A percentile compares a stretch with the other conserved stretches of the same genome.
Evolutionary conservation across 2,888 invertebrate species (phyloP).

Genomic region (Auanema freiburgensis): DNA sequence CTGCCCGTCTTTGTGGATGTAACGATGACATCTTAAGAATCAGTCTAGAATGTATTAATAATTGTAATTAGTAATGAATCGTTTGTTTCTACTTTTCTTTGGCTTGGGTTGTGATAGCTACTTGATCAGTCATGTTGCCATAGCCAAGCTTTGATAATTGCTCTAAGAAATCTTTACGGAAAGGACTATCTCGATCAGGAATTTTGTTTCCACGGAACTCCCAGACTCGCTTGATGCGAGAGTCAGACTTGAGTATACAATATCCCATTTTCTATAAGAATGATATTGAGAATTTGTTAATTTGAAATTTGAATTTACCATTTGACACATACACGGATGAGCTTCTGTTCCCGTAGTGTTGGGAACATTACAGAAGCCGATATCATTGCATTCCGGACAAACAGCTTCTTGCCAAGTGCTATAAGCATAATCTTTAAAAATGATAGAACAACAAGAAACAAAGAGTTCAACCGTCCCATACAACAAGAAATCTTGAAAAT

Average conservation of each 20-base stretch:
- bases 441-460: neutral
- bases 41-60: constrained; percentile 35
- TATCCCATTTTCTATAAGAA: constrained; percentile 44
- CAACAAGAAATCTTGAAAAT: neutral
- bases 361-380: constrained; percentile 62
- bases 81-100: constrained; percentile 60
- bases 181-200: constrained; percentile 42
- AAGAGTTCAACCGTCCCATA: neutral
- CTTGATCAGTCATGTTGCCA: constrained; percentile 61
- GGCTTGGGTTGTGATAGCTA: constrained; percentile 62
- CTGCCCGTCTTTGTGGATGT: constrained; percentile 36
- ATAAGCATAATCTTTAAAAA: constrained; percentile 17
- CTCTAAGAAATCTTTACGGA: constrained; percentile 56
- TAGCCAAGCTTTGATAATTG: constrained; percentile 58
- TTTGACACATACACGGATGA: constrained; percentile 58
- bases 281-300: neutral
- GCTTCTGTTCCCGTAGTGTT: constrained; percentile 54
- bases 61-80: neutral
- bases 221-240: constrained; percentile 56
- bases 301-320: constrained; percentile 31
- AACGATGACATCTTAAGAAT: constrained; percentile 59
- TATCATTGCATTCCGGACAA: constrained; percentile 60
- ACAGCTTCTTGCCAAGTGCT: constrained; percentile 54
- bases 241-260: constrained; percentile 53
- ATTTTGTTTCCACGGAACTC: constrained; percentile 56